Evolutionary conservation across 2,888 invertebrate genomes (phyloP).

Genomic region (Andrena camellia): DNA sequence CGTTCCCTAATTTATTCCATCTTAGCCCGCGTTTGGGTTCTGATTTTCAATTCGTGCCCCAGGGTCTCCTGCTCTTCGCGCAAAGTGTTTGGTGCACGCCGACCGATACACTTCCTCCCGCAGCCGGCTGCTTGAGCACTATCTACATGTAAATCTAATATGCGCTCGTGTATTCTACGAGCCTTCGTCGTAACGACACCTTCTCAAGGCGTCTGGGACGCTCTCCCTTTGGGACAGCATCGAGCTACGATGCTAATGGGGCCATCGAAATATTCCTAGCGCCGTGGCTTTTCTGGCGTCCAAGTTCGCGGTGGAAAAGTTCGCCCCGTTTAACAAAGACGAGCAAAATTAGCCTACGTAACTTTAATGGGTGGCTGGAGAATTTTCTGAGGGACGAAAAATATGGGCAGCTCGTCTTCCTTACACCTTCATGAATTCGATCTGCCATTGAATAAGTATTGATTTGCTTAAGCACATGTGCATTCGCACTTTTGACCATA

Average conservation of each 20-base stretch:
- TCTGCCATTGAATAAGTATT: neutral
- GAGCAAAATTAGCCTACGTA: conserved; percentile 14
- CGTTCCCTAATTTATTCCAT: conserved; percentile 81
- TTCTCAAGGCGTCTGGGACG: conserved; percentile 48
- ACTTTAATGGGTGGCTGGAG: conserved; percentile 2
- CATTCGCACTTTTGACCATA: too few relatives aligned
- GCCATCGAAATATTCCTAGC: conserved; percentile 61
- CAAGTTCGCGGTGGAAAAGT: conserved; percentile 33
- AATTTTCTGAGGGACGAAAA: neutral
- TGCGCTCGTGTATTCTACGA: conserved; percentile 75
- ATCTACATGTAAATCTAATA: conserved; percentile 84
- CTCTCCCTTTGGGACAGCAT: conserved; percentile 48
- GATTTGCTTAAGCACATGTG: too few relatives aligned
- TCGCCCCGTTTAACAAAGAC: neutral
- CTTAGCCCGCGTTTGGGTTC: conserved; percentile 78
- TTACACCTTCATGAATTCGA: neutral
- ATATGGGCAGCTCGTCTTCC: neutral
- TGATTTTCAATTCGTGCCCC: conserved; percentile 80
- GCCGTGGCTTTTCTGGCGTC: conserved; percentile 3
- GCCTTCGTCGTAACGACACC: conserved; percentile 58
- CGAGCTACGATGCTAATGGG: conserved; percentile 61
- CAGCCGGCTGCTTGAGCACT: conserved; percentile 79
- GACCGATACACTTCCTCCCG: conserved; percentile 31
- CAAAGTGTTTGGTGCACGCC: conserved; percentile 69
- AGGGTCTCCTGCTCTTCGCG: conserved; percentile 65